A percentile compares a stretch with the other conserved stretches of the same genome.
These are phyloP conservation scores for Plagodis dolabraria DNA, from an alignment of 2,888 invertebrate genomes.

Conservation along the genomic window DNA sequence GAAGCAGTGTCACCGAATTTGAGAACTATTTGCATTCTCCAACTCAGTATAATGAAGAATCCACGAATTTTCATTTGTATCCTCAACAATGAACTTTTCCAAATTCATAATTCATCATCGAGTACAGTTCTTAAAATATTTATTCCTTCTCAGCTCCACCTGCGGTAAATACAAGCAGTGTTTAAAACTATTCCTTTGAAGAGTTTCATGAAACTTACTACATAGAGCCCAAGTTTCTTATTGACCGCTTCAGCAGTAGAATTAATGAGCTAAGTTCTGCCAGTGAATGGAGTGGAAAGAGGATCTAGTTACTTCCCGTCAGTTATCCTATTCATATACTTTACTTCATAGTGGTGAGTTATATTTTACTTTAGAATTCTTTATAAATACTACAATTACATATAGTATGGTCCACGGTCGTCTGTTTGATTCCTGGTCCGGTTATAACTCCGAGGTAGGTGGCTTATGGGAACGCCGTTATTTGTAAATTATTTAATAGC, in stretches of 20 bases:
- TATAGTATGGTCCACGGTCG: no score
- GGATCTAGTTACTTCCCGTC: slow-evolving; percentile 21
- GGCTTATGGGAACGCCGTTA: no score
- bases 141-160: slow-evolving; percentile 18
- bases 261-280: slow-evolving; percentile 41
- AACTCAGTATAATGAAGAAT: no score
- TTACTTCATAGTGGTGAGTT: no score
- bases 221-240: slow-evolving; percentile 32
- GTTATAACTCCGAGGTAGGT: no score
- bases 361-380: no score
- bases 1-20: no score
- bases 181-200: slow-evolving; percentile 30
- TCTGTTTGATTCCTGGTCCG: no score
- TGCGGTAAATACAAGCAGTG: slow-evolving; percentile 28
- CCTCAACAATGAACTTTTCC: neutral
- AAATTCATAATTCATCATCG: slow-evolving; percentile 20
- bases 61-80: no score
- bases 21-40: no score
- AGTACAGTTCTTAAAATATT: slow-evolving; percentile 23
- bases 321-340: slow-evolving; percentile 10
- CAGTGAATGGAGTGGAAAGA: slow-evolving; percentile 29
- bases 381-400: no score
- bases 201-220: slow-evolving; percentile 19
- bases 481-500: no score
- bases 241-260: slow-evolving; percentile 35